Conservation (phyloP, 2,888 invertebrate species). For the Cremastinae sp. region DNA sequence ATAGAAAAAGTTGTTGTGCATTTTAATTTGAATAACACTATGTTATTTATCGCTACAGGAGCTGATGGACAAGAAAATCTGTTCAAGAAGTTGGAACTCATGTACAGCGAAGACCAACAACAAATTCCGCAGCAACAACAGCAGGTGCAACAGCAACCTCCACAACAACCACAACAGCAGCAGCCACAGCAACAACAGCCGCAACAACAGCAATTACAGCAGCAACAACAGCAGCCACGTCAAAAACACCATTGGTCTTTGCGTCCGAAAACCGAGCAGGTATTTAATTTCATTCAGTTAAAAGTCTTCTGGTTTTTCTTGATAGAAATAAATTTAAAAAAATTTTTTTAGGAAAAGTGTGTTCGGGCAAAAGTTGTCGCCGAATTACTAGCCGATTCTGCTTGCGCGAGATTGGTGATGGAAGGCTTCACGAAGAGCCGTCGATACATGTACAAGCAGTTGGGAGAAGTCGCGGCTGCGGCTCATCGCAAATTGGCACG, state of each 20-base stretch:
- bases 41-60: conserved; percentile 54
- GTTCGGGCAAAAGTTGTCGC: conserved; percentile 60
- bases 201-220: conserved; percentile 66
- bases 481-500: conserved; percentile 47
- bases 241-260: conserved; percentile 70
- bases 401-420: conserved; percentile 57
- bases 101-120: conserved; percentile 61
- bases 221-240: conserved; percentile 68
- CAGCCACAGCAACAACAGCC: conserved; percentile 71
- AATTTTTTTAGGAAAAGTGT: conserved; percentile 55
- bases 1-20: not conserved
- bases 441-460: conserved; percentile 55
- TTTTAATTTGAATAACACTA: not conserved
- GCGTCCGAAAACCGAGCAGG: conserved; percentile 62
- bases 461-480: conserved; percentile 53
- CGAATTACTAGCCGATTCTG: conserved; percentile 56
- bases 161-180: conserved; percentile 66
- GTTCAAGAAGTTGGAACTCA: conserved; percentile 74
- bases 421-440: conserved; percentile 56
- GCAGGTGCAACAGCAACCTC: conserved; percentile 67
- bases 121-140: conserved; percentile 70
- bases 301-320: not conserved
- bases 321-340: conserved; percentile 12
- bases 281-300: conserved; percentile 26
- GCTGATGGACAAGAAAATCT: conserved; percentile 74